Conservation (phyloP, 2,113 vertebrate species). For the Tragelaphus imberbis region DNA sequence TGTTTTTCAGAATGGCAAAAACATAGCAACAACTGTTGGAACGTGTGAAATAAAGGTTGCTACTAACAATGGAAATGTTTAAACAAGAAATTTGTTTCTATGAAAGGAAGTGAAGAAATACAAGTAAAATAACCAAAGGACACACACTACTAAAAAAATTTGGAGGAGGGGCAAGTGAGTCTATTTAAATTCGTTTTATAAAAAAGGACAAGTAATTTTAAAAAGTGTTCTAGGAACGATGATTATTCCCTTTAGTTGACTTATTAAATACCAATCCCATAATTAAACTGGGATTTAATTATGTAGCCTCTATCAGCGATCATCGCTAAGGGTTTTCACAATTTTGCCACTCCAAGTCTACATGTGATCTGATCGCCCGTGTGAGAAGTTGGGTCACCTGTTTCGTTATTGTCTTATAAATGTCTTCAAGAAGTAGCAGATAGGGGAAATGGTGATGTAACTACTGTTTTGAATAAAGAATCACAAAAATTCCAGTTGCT, state of each 20-base stretch:
- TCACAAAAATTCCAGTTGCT: not conserved
- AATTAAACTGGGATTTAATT: not conserved
- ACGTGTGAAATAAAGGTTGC: not conserved
- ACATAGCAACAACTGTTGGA: not conserved
- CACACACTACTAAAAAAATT: not conserved
- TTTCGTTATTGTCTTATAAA: not conserved
- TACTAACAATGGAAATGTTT: not conserved
- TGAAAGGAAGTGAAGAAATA: not conserved
- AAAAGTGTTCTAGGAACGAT: too few species aligned
- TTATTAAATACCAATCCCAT: not conserved
- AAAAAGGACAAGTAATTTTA: not conserved
- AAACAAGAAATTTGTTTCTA: not conserved
- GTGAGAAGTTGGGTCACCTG: not conserved
- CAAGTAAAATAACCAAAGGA: not conserved
- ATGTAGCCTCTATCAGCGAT: not conserved
- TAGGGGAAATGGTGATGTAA: not conserved
- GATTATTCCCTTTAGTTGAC: not conserved
- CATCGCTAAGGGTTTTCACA: not conserved
- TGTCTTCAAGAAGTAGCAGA: constrained; percentile 22
- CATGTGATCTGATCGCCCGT: not conserved
- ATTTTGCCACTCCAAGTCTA: not conserved
- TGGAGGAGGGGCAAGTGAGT: not conserved
- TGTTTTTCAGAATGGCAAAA: not conserved
- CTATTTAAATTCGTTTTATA: not conserved
- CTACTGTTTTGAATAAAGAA: not conserved